phyloP scores from a whole-genome alignment of 2,888 invertebrate species.

The Nymphalis c-album region DNA sequence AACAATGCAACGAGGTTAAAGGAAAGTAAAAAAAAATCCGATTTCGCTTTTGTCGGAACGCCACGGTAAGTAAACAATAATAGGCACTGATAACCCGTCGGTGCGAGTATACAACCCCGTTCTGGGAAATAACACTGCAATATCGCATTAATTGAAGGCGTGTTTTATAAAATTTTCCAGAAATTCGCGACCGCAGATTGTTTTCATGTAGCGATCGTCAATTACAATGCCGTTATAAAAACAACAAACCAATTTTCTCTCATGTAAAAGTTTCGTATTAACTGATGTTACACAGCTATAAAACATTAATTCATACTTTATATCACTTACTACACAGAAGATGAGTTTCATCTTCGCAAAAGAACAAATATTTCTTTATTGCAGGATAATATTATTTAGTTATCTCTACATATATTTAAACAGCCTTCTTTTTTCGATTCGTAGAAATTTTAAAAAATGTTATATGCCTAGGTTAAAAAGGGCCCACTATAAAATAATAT shows the following conservation, averaged over 20 bases:
- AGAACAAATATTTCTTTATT: too few relatives aligned
- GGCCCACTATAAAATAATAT: too few relatives aligned
- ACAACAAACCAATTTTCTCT: not conserved
- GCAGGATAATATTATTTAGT: too few relatives aligned
- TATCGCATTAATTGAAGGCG: conserved; percentile 42
- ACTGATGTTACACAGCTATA: not conserved
- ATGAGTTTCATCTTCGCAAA: too few relatives aligned
- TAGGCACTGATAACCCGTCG: conserved; percentile 57
- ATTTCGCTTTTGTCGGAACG: conserved; percentile 25
- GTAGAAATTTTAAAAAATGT: too few relatives aligned
- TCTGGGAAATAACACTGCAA: conserved; percentile 44
- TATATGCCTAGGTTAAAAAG: too few relatives aligned
- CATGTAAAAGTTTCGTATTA: not conserved
- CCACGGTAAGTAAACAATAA: conserved; percentile 53
- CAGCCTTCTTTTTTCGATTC: too few relatives aligned
- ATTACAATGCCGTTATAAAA: conserved; percentile 39
- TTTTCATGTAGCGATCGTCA: conserved; percentile 21
- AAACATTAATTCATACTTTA: too few relatives aligned
- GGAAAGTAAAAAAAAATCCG: conserved; percentile 16
- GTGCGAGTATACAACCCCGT: conserved; percentile 50
- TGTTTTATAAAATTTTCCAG: conserved; percentile 42
- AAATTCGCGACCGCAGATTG: conserved; percentile 27
- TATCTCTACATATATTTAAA: too few relatives aligned
- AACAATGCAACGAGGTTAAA: conserved; percentile 8
- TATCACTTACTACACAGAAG: too few relatives aligned